Base-by-base conservation (phyloP, 2,113 vertebrate species). In the Mustela lutreola region DNA sequence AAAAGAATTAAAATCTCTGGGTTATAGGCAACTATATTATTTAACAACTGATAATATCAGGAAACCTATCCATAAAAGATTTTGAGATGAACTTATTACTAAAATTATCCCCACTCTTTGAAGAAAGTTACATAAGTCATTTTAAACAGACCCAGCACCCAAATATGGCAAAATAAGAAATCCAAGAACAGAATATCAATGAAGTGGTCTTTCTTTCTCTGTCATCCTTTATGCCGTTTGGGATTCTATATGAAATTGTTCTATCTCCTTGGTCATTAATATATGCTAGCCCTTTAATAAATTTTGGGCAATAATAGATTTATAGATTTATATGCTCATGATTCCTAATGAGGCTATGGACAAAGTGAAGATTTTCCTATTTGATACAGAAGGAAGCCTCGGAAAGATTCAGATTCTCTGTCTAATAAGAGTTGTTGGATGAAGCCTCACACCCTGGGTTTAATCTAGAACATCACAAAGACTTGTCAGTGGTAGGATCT, bases 1-100 rank as follows among this genome's bases (percentile, higher is more conserved):
- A 94, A 80, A 97, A 86, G 96, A 98, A 98, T 98, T 98, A 97
- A 98, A 98, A 98, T 98, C 36, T 97, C 98, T 98, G 97, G 88
- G 86, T 96, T 98, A 36, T 96, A 98, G 97, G 91, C 78, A 98
- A 96, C 94, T 97, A 42, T 78, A 87, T 98, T 97, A 97, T 97
- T 97, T 98, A 97, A 98, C 97, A 98, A 97, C 93, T 96, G 97
- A 97, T 94, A 94, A 62, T 95, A 96, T 88, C 62, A 97, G 84
- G 93, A 98, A 98, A 97, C 94, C 92, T 95, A 28, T 58, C 48
- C 94, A 93, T 82, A 67, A 95, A 94, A 96, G 36, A 70, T 95
- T 96, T 95, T 83, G 67, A 75, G 97, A 93, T 96, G 96, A 94
- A 67, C 95, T 98, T 97, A 95, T 91, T 89, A 97, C 86, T 88